Percentiles rank a stretch among this genome's conserved stretches.
phyloP scores from a whole-genome alignment of 2,888 invertebrate species.

The Synergus laeviventris region DNA sequence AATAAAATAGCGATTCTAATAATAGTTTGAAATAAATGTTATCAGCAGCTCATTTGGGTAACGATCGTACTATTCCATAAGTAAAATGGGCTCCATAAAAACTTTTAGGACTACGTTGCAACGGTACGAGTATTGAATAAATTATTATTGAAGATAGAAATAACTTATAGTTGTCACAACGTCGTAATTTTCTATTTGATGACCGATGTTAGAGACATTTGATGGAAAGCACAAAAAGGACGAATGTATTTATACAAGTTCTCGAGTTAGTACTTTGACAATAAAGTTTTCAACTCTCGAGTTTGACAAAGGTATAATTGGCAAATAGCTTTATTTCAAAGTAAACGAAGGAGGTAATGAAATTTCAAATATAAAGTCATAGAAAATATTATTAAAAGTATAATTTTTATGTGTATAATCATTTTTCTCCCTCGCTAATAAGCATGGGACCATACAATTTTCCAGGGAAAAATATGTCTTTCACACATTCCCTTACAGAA shows the following conservation, averaged over 20 bases:
- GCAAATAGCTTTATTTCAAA: neutral
- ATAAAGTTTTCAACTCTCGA: constrained; percentile 5
- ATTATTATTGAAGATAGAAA: no score
- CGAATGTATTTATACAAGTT: constrained; percentile 11
- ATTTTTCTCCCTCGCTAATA: no score
- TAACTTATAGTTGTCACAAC: no score
- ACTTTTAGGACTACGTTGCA: constrained; percentile 22
- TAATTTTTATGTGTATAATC: neutral
- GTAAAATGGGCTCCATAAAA: neutral
- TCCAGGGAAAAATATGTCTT: no score
- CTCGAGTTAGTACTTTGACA: neutral
- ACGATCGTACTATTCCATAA: neutral
- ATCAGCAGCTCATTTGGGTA: constrained; percentile 1
- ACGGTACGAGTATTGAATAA: no score
- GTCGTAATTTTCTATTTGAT: no score
- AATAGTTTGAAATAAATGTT: neutral
- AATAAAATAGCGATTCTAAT: neutral
- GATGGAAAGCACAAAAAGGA: neutral
- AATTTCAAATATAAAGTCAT: neutral
- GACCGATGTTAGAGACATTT: neutral
- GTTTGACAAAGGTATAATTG: neutral
- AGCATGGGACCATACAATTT: no score
- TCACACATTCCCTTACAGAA: no score
- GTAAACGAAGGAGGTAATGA: neutral
- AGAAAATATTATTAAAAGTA: neutral